Conservation (phyloP, 2,113 vertebrate species). For the Ptyas mucosa region DNA sequence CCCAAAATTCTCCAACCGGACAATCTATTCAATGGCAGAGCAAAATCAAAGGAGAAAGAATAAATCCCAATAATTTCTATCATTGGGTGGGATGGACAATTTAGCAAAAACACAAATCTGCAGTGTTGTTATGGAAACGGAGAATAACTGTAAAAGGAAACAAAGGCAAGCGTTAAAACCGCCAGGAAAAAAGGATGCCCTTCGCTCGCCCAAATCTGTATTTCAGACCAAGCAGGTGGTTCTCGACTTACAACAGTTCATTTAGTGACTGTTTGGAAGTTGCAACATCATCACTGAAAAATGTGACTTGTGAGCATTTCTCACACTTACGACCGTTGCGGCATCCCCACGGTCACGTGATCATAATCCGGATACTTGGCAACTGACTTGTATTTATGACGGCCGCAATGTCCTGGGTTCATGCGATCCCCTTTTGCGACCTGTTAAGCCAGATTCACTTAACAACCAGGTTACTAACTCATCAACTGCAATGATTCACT, state of each 20-base stretch:
- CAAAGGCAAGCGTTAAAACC: constrained; percentile 46
- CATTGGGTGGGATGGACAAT: constrained; percentile 10
- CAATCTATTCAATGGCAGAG: constrained; percentile 5
- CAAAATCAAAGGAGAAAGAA: constrained; percentile 21
- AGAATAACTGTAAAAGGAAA: constrained; percentile 36
- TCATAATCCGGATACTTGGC: no score
- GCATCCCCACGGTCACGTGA: no score
- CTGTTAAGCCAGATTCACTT: no score
- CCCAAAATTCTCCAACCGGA: constrained; percentile 4
- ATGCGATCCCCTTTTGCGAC: no score
- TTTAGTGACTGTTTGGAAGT: background rate
- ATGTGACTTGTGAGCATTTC: no score
- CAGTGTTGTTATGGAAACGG: constrained; percentile 61
- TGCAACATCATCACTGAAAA: no score
- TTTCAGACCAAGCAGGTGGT: constrained; percentile 34
- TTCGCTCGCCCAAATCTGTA: constrained; percentile 28
- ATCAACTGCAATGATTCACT: no score
- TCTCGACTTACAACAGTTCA: background rate
- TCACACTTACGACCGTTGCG: no score
- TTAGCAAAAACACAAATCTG: constrained; percentile 24
- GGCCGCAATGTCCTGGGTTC: no score
- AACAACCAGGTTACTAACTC: no score
- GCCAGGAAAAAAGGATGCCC: constrained; percentile 37
- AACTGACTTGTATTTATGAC: no score
- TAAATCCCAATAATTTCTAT: constrained; percentile 3